A percentile compares a stretch with the other conserved stretches of the same genome.
Conservation (phyloP, 2,888 invertebrate species). For the Serrognathus titanus region DNA sequence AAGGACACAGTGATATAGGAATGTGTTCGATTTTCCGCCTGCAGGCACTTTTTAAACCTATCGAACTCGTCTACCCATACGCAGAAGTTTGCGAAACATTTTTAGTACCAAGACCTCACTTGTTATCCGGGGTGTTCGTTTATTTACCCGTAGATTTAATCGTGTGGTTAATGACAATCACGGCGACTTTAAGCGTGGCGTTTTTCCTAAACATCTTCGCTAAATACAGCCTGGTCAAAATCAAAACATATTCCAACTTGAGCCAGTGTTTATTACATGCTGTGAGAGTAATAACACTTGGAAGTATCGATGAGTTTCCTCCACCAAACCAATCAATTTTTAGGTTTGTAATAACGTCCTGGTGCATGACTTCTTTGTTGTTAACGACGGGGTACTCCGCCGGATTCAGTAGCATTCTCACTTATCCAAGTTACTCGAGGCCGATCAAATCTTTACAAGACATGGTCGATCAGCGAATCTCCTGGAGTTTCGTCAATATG, state of each 20-base stretch:
- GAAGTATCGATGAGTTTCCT: slow-evolving; percentile 6
- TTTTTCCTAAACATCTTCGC: slow-evolving; percentile 6
- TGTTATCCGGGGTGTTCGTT: slow-evolving; percentile 18
- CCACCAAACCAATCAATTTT: slow-evolving; percentile 8
- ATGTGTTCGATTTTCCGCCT: slow-evolving; percentile 8
- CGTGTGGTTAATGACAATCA: slow-evolving; percentile 1
- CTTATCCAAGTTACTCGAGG: slow-evolving; percentile 13
- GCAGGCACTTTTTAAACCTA: not conserved
- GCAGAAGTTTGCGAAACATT: slow-evolving; percentile 22
- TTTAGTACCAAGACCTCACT: slow-evolving; percentile 25
- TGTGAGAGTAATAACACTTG: slow-evolving; percentile 7
- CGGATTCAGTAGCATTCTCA: slow-evolving; percentile 23
- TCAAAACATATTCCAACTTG: slow-evolving; percentile 6
- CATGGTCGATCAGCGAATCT: slow-evolving; percentile 20
- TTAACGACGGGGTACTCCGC: slow-evolving; percentile 23
- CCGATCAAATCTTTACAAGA: slow-evolving; percentile 20
- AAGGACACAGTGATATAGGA: not conserved
- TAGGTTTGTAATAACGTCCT: slow-evolving; percentile 13
- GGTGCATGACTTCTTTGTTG: slow-evolving; percentile 17
- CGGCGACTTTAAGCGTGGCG: not conserved
- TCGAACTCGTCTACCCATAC: slow-evolving; percentile 3
- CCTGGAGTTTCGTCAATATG: not conserved
- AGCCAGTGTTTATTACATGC: slow-evolving; percentile 3
- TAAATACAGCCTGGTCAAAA: not conserved
- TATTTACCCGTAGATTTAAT: slow-evolving; percentile 17